Percentiles rank a stretch among this genome's conserved stretches.
phyloP scores from a whole-genome alignment of 1,140 invertebrate genomes.

The Drosophila sucinea region DNA sequence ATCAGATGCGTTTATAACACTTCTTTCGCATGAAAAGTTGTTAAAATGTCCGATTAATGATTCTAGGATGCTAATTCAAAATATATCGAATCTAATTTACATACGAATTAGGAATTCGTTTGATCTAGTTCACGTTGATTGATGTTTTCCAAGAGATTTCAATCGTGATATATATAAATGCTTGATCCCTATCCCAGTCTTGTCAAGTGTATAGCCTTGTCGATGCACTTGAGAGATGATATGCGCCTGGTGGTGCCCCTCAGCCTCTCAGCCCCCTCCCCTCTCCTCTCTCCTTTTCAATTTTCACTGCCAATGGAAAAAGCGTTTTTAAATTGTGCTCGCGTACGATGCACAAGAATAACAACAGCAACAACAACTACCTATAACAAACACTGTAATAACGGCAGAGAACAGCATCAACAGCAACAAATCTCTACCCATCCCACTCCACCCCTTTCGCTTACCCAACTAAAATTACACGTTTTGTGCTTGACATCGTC shows the following conservation, averaged over 20 bases:
- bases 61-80: too few relatives aligned
- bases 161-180: not conserved
- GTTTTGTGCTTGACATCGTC: constrained; percentile 62
- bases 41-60: too few relatives aligned
- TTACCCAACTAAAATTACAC: constrained; percentile 63
- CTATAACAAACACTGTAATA: constrained; percentile 27
- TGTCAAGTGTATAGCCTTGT: constrained; percentile 52
- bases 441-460: constrained; percentile 8
- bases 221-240: constrained; percentile 39
- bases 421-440: constrained; percentile 24
- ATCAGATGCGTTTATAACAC: too few relatives aligned
- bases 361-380: constrained; percentile 33
- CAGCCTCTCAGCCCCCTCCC: constrained; percentile 1
- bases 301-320: constrained; percentile 43
- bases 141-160: too few relatives aligned
- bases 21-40: too few relatives aligned
- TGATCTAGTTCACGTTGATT: too few relatives aligned
- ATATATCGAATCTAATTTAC: too few relatives aligned
- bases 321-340: constrained; percentile 76
- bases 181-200: too few relatives aligned
- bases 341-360: constrained; percentile 46
- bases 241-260: not conserved
- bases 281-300: constrained; percentile 35
- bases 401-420: constrained; percentile 16
- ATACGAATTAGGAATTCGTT: too few relatives aligned